Percentiles rank a stretch among this genome's conserved stretches.
These are phyloP conservation scores for Chalcis sispes DNA, from an alignment of 2,888 invertebrate genomes.

Conservation along the genomic window DNA sequence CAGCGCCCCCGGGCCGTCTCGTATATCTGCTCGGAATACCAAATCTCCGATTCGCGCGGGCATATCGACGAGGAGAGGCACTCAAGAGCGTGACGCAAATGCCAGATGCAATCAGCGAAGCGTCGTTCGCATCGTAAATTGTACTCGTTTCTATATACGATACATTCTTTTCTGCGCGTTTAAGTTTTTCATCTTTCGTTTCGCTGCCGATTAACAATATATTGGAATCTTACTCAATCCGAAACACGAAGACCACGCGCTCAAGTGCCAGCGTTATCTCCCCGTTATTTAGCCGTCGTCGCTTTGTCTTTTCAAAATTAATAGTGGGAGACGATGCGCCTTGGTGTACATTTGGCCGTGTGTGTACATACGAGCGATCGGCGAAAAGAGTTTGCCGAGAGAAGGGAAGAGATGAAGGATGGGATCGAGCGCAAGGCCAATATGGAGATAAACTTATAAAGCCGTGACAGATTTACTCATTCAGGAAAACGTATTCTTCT, in stretches of 20 bases:
- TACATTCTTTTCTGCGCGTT: neutral
- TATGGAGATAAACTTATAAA: constrained; percentile 53
- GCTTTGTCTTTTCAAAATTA: neutral
- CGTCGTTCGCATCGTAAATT: constrained; percentile 17
- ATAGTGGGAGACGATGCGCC: neutral
- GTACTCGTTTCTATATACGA: constrained; percentile 25
- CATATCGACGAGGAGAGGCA: constrained; percentile 75
- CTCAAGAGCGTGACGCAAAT: constrained; percentile 75
- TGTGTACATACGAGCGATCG: neutral
- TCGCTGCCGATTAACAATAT: constrained; percentile 33
- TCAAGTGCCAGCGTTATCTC: neutral
- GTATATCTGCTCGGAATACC: constrained; percentile 71
- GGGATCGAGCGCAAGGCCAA: constrained; percentile 41
- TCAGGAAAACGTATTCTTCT: constrained; percentile 58
- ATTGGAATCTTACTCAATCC: constrained; percentile 56
- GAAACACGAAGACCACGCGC: neutral
- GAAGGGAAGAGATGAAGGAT: constrained; percentile 41
- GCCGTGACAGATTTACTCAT: constrained; percentile 56
- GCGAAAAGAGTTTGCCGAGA: constrained; percentile 31
- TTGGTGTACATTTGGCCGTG: too few relatives aligned
- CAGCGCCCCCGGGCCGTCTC: constrained; percentile 57
- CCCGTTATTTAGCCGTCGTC: neutral
- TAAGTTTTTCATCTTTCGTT: constrained; percentile 18
- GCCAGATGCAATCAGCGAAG: constrained; percentile 74
- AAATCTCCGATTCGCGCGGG: constrained; percentile 73